Conservation (phyloP, 2,888 invertebrate genomes). For the Dasysyrphus albostriatus region DNA sequence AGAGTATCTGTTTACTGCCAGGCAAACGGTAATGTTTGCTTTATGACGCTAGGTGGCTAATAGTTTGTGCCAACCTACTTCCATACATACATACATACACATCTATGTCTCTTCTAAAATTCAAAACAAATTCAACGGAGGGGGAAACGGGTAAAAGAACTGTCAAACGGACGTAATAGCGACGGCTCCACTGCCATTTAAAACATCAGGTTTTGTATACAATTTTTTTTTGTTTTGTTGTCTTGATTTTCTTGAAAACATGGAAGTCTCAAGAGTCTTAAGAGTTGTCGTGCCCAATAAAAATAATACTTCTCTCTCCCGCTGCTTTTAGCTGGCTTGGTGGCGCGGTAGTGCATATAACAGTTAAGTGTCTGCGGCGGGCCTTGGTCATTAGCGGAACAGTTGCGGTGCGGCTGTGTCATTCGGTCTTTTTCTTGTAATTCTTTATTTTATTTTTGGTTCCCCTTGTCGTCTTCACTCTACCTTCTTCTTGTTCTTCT, state of each 20-base stretch:
- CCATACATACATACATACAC: conserved; percentile 24
- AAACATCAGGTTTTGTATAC: conserved; percentile 62
- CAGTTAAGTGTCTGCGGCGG: conserved; percentile 42
- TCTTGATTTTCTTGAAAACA: conserved; percentile 23
- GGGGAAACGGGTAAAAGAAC: neutral
- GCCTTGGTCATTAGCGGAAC: conserved; percentile 70
- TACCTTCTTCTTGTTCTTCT: neutral
- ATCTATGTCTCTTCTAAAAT: conserved; percentile 44
- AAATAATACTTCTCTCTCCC: conserved; percentile 40
- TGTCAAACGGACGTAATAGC: conserved; percentile 18
- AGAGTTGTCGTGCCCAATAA: conserved; percentile 67
- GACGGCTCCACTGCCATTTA: conserved; percentile 61
- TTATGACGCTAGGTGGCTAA: conserved; percentile 68
- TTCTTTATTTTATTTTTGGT: conserved; percentile 22
- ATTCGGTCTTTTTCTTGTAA: conserved; percentile 46
- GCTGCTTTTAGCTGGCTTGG: conserved; percentile 25
- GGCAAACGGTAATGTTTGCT: conserved; percentile 73
- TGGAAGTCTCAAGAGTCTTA: conserved; percentile 62
- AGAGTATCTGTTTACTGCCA: conserved; percentile 49
- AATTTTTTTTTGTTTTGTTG: neutral
- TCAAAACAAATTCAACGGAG: conserved; percentile 49
- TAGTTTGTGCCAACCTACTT: conserved; percentile 65
- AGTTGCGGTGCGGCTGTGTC: conserved; percentile 62
- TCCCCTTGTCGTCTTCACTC: neutral
- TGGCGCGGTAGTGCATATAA: conserved; percentile 40